phyloP scores from a whole-genome alignment of 2,113 vertebrate genomes.

The Microtus ochrogaster region DNA sequence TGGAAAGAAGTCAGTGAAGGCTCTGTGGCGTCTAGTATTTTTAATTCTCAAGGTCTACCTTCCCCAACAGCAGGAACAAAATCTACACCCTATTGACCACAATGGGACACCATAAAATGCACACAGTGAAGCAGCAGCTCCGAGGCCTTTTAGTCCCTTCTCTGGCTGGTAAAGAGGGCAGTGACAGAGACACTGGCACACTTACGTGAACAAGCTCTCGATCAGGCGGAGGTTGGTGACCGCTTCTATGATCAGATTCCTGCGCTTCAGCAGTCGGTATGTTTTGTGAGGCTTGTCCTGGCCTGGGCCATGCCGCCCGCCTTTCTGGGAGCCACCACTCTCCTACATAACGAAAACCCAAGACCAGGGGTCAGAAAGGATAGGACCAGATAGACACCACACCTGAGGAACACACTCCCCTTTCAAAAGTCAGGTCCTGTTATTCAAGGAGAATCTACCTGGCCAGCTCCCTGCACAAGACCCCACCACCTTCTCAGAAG shows the following conservation, averaged over 20 bases:
- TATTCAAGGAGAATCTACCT: neutral
- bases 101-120: neutral
- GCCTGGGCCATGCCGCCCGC: slow-evolving; percentile 48
- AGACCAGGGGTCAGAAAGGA: fast-evolving
- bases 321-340: slow-evolving; percentile 72
- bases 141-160: neutral
- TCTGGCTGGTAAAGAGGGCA: neutral
- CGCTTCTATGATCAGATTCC: slow-evolving; percentile 95
- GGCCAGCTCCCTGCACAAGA: neutral
- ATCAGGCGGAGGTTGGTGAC: slow-evolving; percentile 92
- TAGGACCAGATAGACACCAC: neutral
- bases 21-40: fast-evolving
- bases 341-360: slow-evolving; percentile 58
- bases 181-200: neutral
- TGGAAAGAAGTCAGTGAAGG: neutral
- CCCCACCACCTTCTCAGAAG: neutral
- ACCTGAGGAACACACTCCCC: fast-evolving
- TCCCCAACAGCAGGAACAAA: neutral
- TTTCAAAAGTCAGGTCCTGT: neutral
- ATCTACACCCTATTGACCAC: neutral
- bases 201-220: slow-evolving; percentile 95
- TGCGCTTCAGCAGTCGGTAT: slow-evolving; percentile 93
- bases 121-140: neutral
- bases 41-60: neutral
- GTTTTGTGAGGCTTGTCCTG: slow-evolving; percentile 90